Conservation (phyloP, 2,797 vertebrate genomes). For the Orestias chungarensis region DNA sequence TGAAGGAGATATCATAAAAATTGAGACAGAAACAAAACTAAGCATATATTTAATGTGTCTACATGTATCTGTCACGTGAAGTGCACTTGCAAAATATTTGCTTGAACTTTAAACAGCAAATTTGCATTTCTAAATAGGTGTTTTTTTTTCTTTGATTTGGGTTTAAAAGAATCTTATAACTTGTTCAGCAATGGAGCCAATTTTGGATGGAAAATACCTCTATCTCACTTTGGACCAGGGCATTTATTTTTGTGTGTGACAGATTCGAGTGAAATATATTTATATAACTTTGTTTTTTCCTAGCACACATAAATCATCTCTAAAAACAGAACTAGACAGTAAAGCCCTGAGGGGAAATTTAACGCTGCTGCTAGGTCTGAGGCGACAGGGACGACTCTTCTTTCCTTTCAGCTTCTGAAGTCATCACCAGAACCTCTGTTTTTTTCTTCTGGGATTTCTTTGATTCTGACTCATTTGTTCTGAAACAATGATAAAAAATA, state of each 20-base stretch:
- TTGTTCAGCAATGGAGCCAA: conserved; percentile 12
- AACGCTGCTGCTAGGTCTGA: conserved; percentile 59
- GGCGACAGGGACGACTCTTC: conserved; percentile 54
- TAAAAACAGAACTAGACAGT: conserved; percentile 2
- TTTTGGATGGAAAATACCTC: background rate
- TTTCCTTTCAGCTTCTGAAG: conserved; percentile 60
- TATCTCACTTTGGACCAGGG: background rate
- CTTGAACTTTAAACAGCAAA: conserved; percentile 36
- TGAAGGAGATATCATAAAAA: conserved; percentile 14
- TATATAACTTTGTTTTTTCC: conserved; percentile 2
- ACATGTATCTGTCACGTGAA: conserved; percentile 41
- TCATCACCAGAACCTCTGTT: conserved; percentile 71
- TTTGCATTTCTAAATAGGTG: conserved; percentile 18
- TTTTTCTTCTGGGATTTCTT: conserved; percentile 69
- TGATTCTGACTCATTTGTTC: conserved; percentile 64
- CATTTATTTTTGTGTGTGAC: conserved; percentile 9
- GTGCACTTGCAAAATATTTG: conserved; percentile 5
- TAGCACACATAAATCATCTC: conserved; percentile 1
- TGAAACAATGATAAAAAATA: conserved; percentile 43
- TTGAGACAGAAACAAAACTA: conserved; percentile 14
- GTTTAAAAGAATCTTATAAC: conserved; percentile 3
- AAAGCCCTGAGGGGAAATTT: background rate
- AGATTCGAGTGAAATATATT: conserved; percentile 12
- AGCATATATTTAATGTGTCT: conserved; percentile 36
- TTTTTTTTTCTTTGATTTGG: conserved; percentile 37